Evolutionary conservation across 2,113 vertebrate genomes (phyloP), one percentile per base, ranked within the genome.

Genomic region (Chroicocephalus ridibundus): DNA sequence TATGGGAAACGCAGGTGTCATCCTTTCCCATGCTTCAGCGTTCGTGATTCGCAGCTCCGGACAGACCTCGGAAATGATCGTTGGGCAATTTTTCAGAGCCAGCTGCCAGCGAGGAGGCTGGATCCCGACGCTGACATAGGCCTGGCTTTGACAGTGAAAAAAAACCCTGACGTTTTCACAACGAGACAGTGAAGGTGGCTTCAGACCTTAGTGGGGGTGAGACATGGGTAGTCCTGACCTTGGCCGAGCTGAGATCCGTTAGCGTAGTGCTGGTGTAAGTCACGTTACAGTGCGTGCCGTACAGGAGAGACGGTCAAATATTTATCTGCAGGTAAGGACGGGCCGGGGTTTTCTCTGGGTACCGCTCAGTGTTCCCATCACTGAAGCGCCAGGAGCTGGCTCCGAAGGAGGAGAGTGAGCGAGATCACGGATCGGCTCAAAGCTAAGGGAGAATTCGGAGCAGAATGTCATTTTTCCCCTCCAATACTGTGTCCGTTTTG

Each of bases 311-410:
- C 24, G 2, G n/a, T 4, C 25, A 5, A 11, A 6, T 25, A 10
- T 10, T 29, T 11, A 2, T 6, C 42, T 13, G n/a, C 21, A 6
- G 51, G 54, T 19, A 10, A 24, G 58, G 2, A 21, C 1, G 19
- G 27, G 25, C 19, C 31, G 1, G 13, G 42, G 32, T 9, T 31
- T 62, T 57, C 44, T 22, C n/a, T 6, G 8, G 40, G 49, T 13
- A 3, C 34, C 6, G 1, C 58, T 15, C 13, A 1, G 21, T 5
- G 31, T 60, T 14, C 6, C 32, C 32, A 1, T 7, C 47, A 1
- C 32, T 13, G 42, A 31, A 20, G 81, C 1, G 4, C 8, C 47
- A 20, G 38, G 46, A 44, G 36, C 3, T 4, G 2, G 51, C 64
- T 84, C 36, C 9, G 7, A 31, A 11, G 82, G 38, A 64, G 58